phyloP scores from a whole-genome alignment of 2,797 vertebrate species.

The Apogon hyalosoma region DNA sequence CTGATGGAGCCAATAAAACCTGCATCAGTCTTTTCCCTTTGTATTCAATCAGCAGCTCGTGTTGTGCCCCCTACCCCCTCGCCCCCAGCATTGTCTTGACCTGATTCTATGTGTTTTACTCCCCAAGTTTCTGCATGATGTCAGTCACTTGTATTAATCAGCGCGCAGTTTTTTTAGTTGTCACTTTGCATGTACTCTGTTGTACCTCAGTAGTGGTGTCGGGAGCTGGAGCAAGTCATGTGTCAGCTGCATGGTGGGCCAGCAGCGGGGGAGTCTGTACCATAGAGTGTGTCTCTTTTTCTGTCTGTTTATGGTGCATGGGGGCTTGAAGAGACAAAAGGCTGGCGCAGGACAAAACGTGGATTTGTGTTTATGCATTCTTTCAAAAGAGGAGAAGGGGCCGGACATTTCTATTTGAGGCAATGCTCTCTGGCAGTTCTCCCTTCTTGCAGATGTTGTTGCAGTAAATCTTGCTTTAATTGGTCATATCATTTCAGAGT shows the following conservation, averaged over 20 bases:
- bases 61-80: constrained; percentile 24
- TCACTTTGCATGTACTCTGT: constrained; percentile 73
- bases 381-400: constrained; percentile 42
- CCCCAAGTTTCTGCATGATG: constrained; percentile 66
- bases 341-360: constrained; percentile 58
- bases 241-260: constrained; percentile 69
- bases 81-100: constrained; percentile 46
- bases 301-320: constrained; percentile 74
- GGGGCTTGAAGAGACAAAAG: constrained; percentile 71
- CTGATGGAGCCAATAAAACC: constrained; percentile 65
- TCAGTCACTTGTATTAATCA: constrained; percentile 45
- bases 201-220: constrained; percentile 57
- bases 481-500: constrained; percentile 74
- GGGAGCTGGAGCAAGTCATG: constrained; percentile 48
- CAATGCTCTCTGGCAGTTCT: constrained; percentile 57
- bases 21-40: constrained; percentile 57
- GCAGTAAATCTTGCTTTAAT: constrained; percentile 49
- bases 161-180: constrained; percentile 39
- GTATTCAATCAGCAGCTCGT: constrained; percentile 48
- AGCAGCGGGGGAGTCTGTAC: constrained; percentile 39
- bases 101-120: constrained; percentile 41
- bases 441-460: constrained; percentile 52
- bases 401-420: constrained; percentile 58
- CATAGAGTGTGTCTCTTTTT: constrained; percentile 43
- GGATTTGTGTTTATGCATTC: constrained; percentile 67